A percentile compares a stretch with the other conserved stretches of the same genome.
phyloP scores from a whole-genome alignment of 2,888 invertebrate genomes.

The Erebia palarica region DNA sequence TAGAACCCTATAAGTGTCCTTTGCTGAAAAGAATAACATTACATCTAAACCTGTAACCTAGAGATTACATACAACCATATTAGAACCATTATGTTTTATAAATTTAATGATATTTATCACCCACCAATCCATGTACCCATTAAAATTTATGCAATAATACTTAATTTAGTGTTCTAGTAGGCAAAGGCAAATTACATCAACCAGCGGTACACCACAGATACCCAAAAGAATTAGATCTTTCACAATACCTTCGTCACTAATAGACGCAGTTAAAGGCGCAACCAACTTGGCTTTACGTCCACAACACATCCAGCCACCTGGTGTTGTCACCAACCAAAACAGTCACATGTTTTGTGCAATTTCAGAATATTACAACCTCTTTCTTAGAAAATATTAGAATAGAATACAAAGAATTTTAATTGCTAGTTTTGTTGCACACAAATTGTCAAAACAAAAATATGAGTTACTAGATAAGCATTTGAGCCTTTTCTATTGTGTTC shows the following conservation, averaged over 20 bases:
- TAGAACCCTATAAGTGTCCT: too few species aligned
- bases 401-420: too few species aligned
- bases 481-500: too few species aligned
- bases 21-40: too few species aligned
- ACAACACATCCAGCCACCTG: slow-evolving; percentile 75
- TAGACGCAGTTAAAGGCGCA: slow-evolving; percentile 53
- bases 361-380: neutral
- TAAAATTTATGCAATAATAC: neutral
- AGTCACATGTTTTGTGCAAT: slow-evolving; percentile 19
- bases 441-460: neutral
- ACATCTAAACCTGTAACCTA: too few species aligned
- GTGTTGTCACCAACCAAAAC: slow-evolving; percentile 49
- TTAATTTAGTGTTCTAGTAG: slow-evolving; percentile 10
- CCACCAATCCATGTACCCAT: neutral
- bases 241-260: slow-evolving; percentile 59
- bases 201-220: slow-evolving; percentile 38
- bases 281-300: slow-evolving; percentile 62
- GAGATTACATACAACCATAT: too few species aligned
- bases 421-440: neutral
- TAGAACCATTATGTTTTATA: too few species aligned
- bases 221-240: slow-evolving; percentile 32
- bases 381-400: neutral
- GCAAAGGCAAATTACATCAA: slow-evolving; percentile 32
- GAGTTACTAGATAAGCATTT: too few species aligned
- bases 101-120: too few species aligned